Evolutionary conservation across 2,888 invertebrate genomes (phyloP).

Genomic region (Brenthis hecate): DNA sequence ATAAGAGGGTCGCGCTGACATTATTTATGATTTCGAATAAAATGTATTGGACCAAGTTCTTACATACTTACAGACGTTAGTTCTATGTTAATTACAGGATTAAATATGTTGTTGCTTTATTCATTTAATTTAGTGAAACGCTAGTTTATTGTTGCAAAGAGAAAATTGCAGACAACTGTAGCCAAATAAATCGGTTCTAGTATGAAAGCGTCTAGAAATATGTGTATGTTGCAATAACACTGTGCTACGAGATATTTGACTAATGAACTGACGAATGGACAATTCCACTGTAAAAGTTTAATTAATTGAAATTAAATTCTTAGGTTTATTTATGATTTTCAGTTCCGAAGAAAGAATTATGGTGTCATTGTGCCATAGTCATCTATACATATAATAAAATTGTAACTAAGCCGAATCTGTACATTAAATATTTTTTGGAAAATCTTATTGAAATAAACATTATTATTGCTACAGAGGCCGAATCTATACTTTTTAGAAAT

Average conservation of each 20-base stretch:
- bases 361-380: no score
- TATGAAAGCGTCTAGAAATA: slow-evolving; percentile 11
- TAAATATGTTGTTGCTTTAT: slow-evolving; percentile 8
- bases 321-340: no score
- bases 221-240: slow-evolving; percentile 8
- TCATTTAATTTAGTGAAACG: slow-evolving; percentile 20
- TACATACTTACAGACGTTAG: slow-evolving; percentile 31
- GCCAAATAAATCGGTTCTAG: slow-evolving; percentile 12
- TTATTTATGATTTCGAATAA: slow-evolving; percentile 46
- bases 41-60: slow-evolving; percentile 41
- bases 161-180: slow-evolving; percentile 18
- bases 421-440: no score
- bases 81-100: slow-evolving; percentile 31
- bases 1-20: slow-evolving; percentile 55
- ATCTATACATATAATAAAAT: no score
- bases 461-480: no score
- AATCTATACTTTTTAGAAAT: no score
- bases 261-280: not conserved
- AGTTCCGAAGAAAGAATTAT: no score
- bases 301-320: not conserved
- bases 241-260: slow-evolving; percentile 9
- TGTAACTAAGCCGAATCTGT: no score
- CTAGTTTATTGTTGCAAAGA: slow-evolving; percentile 11
- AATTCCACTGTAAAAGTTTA: not conserved
- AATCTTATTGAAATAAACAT: no score